phyloP scores from a whole-genome alignment of 2,113 vertebrate species.

The Machaerirhynchus nigripectus region DNA sequence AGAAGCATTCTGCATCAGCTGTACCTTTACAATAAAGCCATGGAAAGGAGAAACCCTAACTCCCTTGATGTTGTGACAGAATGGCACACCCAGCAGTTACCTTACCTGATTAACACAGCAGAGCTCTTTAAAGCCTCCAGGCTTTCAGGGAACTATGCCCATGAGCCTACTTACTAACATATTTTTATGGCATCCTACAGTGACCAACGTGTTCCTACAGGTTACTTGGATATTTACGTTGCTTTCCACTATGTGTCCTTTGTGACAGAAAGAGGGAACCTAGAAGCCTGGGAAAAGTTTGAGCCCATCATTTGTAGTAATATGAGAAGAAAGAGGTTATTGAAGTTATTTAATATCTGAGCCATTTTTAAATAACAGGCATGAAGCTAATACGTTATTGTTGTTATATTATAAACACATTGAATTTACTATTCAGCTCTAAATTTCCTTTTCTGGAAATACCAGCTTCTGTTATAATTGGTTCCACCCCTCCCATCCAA shows the following conservation, averaged over 20 bases:
- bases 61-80: neutral
- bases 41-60: neutral
- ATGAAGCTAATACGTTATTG: neutral
- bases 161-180: neutral
- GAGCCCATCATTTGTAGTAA: neutral
- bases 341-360: constrained; percentile 15
- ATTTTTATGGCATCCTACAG: neutral
- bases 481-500: neutral
- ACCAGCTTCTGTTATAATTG: constrained; percentile 44
- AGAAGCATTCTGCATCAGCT: neutral
- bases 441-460: constrained; percentile 57
- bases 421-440: constrained; percentile 29
- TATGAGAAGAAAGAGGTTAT: constrained; percentile 30
- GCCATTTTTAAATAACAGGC: constrained; percentile 9
- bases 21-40: neutral
- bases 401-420: constrained; percentile 35
- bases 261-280: neutral
- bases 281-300: constrained; percentile 53
- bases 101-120: neutral
- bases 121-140: neutral
- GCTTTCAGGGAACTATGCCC: neutral
- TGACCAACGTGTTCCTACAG: neutral
- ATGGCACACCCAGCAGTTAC: neutral
- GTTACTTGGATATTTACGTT: neutral
- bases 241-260: neutral